phyloP scores from a whole-genome alignment of 1,140 invertebrate genomes.

The Drosophila subpulchrella region DNA sequence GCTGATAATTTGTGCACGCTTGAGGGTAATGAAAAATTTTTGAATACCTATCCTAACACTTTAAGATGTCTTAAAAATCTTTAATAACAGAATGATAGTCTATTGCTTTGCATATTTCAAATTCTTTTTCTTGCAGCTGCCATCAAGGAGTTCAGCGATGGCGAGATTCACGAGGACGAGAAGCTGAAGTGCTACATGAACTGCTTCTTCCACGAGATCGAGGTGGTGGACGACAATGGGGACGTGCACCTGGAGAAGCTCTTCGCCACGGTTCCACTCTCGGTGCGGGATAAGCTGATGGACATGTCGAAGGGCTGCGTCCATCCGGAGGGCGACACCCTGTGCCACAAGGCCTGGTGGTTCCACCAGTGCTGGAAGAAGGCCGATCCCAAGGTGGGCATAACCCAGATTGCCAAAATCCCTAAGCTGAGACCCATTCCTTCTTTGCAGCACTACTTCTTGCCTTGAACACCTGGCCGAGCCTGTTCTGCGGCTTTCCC shows the following conservation, averaged over 20 bases:
- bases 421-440: neutral
- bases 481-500: conserved; percentile 10
- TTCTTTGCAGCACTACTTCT: conserved; percentile 62
- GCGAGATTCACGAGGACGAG: conserved; percentile 77
- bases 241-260: conserved; percentile 77
- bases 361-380: conserved; percentile 84
- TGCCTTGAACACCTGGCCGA: conserved; percentile 50
- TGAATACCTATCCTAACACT: too few species aligned
- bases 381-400: conserved; percentile 73
- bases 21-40: too few species aligned
- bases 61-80: too few species aligned
- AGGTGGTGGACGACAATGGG: conserved; percentile 76
- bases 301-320: conserved; percentile 68
- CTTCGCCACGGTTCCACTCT: conserved; percentile 60
- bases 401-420: neutral
- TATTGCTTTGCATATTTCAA: neutral
- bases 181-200: conserved; percentile 82
- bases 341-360: conserved; percentile 84
- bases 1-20: too few species aligned
- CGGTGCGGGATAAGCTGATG: conserved; percentile 66
- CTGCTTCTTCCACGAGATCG: conserved; percentile 78
- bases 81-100: too few species aligned
- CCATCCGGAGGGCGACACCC: conserved; percentile 72
- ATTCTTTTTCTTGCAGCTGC: conserved; percentile 49
- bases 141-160: conserved; percentile 81